These are phyloP conservation scores for Trichomycterus rosablanca DNA, from an alignment of 2,113 vertebrate genomes.

Conservation along the genomic window DNA sequence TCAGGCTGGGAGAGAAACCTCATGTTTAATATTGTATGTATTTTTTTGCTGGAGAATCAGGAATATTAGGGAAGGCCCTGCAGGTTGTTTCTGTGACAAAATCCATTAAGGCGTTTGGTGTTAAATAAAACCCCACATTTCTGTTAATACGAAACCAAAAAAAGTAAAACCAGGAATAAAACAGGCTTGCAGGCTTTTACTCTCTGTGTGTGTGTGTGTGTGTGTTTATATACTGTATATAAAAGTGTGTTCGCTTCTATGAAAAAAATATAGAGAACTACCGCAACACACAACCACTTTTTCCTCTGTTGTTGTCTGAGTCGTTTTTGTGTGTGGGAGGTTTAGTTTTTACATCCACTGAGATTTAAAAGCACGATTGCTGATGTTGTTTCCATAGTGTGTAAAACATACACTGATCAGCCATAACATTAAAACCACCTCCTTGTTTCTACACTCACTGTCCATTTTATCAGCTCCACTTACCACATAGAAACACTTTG, in stretches of 20 bases:
- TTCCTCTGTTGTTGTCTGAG: slow-evolving; percentile 13
- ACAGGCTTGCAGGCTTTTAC: neutral
- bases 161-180: no score
- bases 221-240: slow-evolving; percentile 10
- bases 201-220: slow-evolving; percentile 13
- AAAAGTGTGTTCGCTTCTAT: neutral
- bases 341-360: slow-evolving; percentile 17
- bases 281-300: neutral
- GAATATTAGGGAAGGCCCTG: slow-evolving; percentile 27
- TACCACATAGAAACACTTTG: no score
- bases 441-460: no score
- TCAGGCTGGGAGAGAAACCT: slow-evolving; percentile 13
- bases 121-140: slow-evolving; percentile 33
- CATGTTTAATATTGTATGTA: slow-evolving; percentile 29
- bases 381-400: no score
- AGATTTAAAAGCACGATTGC: no score
- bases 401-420: no score
- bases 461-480: no score
- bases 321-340: slow-evolving; percentile 16
- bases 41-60: slow-evolving; percentile 30
- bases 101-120: slow-evolving; percentile 40
- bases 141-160: slow-evolving; percentile 22
- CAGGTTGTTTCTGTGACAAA: slow-evolving; percentile 39
- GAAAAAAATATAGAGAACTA: neutral
- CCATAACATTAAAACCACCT: no score